These are phyloP conservation scores for Leptopilina boulardi DNA, from an alignment of 1,140 invertebrate species.

Conservation along the genomic window DNA sequence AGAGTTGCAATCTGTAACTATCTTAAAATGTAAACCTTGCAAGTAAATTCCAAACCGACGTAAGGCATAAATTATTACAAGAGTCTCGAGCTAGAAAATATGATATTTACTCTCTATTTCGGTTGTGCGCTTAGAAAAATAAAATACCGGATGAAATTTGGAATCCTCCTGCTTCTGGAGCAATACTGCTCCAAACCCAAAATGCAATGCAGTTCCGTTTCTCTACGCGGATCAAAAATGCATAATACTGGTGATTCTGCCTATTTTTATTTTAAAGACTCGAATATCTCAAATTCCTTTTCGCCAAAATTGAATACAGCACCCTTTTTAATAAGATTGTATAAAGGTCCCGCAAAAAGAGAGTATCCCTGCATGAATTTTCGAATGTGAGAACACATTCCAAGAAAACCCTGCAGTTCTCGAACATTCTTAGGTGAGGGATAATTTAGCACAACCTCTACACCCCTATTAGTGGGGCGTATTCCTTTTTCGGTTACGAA, in stretches of 20 bases:
- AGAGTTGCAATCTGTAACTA: conserved; percentile 43
- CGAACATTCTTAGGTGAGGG: not conserved
- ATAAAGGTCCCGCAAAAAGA: not conserved
- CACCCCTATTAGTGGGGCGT: conserved; percentile 11
- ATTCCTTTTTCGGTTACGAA: conserved; percentile 43
- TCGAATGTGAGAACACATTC: not conserved
- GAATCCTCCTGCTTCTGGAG: not conserved
- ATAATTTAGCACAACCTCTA: not conserved
- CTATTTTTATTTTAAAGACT: not conserved
- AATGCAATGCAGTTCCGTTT: not conserved
- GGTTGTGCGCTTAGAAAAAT: not conserved
- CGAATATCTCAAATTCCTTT: not conserved
- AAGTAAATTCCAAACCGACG: not conserved
- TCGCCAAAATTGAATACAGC: not conserved
- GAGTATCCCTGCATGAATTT: not conserved
- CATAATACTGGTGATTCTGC: not conserved
- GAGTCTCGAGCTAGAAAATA: not conserved
- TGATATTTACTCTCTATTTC: not conserved
- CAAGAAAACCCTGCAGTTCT: not conserved
- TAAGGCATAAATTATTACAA: not conserved
- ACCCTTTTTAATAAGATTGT: not conserved
- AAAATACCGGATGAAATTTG: not conserved
- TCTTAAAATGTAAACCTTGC: conserved; percentile 30
- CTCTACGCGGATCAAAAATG: not conserved
- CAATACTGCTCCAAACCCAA: not conserved